Evolutionary conservation across 2,113 vertebrate genomes (phyloP), one percentile per base, ranked within the genome.

Genomic region (Apteryx owenii): DNA sequence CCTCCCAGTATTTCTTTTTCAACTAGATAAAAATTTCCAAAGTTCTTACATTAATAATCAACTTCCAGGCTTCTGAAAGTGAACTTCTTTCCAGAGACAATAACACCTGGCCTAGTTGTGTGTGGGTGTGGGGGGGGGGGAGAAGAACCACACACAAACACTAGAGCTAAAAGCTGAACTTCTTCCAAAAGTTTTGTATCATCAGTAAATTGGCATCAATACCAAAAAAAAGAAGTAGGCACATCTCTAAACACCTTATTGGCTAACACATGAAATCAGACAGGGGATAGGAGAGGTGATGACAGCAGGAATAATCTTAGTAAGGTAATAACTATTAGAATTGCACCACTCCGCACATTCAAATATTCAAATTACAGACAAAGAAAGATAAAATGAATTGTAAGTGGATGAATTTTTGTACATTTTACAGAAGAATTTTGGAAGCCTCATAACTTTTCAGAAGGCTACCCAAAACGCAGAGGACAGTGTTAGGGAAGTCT

Each of bases 161-260:
- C 21, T 68, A 51, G 48, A 56, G 36, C 10, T 71, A 58, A 82
- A 70, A 18, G 40, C 38, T 71, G 64, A 76, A 50, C 64, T 87
- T 42, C 75, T 81, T 84, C 19, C 51, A 80, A 33, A n/a, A 31
- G 21, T 14, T 87, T 72, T 33, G 48, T 29, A 76, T 36, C 28
- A 21, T 6, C 29, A 54, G 44, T 16, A 60, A 89, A 36, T 17
- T 26, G 14, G 42, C n/a, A 72, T 12, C 15, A 26, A 16, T 1
- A 28, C 7, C 5, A 60, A 64, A 54, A 50, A 25, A 15, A 0
- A 42, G 3, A 40, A 20, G 19, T 0, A 64, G 58, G n/a, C 1
- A 48, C 13, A 21, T 10, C 12, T 48, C 58, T 22, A 7, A 93
- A 72, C 22, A 40, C 16, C 17, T 44, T 58, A 6, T 1, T 40